Base-by-base conservation (phyloP, 1,140 invertebrate species). In the Drosophila kepulauana region DNA sequence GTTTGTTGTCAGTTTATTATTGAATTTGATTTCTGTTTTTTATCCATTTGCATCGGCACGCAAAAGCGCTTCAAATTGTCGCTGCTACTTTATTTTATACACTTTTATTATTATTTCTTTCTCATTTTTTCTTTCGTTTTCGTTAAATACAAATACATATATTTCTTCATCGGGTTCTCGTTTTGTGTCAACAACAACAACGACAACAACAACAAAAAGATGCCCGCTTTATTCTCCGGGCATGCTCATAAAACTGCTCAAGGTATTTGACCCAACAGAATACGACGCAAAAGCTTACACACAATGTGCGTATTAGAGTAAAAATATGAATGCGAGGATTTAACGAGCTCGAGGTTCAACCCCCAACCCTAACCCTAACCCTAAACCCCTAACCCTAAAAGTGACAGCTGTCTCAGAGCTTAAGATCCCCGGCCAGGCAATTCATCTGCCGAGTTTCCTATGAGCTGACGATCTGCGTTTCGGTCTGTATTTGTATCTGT, bases 231-330 rank as follows among this genome's bases (percentile, higher is more conserved):
- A 41, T 58, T 59, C 68, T 62, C 75, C 49, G 62, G 66, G 65
- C 63, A 79, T 73, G 81, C 62, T 66, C 75, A 48, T 76, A 56
- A 74, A 74, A 46, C 46, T n/a, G 63, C 74, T 71, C 70, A 78
- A 84, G 85, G 74, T 89, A 89, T 88, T 89, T 84, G 80, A 88
- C 80, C 80, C 77, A 79, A 64, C 65, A 61, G 52, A 30, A 38
- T 72, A 70, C 49, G 63, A 58, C 76, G 67, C 70, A 65, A 79
- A 61, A 56, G 61, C 68, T 56, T 51, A 54, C 68, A 65, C 48
- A 56, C 20, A 25, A 25, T 25, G 20, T 46, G 16, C 10, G 16
- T 43, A 41, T 16, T 13, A 54, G 51, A 33, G 51, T 28, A 41
- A 33, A 5, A 41, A 57, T 16, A 57, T 43, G n/a, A 13, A 13